Evolutionary conservation across 2,113 vertebrate species (phyloP).

Genomic region (Hypocryptadius cinnamomeus): DNA sequence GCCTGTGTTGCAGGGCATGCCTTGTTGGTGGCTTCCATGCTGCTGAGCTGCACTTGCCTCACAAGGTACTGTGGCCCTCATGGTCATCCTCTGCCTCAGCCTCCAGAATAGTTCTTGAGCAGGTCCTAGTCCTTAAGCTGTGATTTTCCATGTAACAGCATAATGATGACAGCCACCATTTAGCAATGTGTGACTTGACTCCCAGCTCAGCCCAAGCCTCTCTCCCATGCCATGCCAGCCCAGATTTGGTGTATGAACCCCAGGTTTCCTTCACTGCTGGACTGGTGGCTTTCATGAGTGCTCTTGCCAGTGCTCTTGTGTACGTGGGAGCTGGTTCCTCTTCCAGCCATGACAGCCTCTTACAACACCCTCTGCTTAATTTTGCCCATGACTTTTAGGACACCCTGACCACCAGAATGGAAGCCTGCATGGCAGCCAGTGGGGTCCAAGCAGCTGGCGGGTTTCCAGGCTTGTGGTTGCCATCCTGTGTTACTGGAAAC

Average conservation of each 20-base stretch:
- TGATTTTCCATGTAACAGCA: background rate
- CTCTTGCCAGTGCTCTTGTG: background rate
- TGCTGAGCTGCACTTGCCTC: background rate
- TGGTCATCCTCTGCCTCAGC: background rate
- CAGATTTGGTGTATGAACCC: background rate
- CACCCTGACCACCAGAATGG: background rate
- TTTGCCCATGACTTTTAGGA: background rate
- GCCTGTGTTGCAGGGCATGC: fast-evolving
- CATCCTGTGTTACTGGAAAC: background rate
- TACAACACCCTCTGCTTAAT: background rate
- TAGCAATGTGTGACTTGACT: background rate
- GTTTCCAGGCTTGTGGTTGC: background rate
- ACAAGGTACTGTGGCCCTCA: background rate
- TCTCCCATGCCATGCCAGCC: background rate
- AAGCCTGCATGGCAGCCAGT: background rate
- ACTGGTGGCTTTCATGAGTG: background rate
- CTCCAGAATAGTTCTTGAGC: background rate
- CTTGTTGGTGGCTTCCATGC: background rate
- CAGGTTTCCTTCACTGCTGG: background rate
- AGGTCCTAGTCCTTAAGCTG: background rate
- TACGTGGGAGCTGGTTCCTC: background rate
- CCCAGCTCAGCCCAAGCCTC: background rate
- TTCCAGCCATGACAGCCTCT: background rate
- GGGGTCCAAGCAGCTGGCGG: background rate
- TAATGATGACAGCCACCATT: background rate